These are phyloP conservation scores for Epinotia nisella DNA, from an alignment of 2,888 invertebrate species.

Conservation along the genomic window DNA sequence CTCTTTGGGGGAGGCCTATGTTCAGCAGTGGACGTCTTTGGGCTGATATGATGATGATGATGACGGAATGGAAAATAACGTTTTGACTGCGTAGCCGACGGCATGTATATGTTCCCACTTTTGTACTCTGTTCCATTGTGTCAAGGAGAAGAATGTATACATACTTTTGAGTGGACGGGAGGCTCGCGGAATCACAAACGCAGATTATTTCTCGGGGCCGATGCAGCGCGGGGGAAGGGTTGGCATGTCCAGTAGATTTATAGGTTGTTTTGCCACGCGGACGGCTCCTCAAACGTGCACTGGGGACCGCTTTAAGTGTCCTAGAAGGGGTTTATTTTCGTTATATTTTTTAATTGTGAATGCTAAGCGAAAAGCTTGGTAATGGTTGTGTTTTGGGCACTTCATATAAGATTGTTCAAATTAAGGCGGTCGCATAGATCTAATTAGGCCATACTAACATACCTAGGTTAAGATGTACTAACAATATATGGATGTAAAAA, in stretches of 20 bases:
- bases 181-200: slow-evolving; percentile 23
- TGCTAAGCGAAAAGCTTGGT: not conserved
- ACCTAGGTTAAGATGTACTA: no score
- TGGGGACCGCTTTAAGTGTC: slow-evolving; percentile 39
- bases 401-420: no score
- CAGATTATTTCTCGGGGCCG: slow-evolving; percentile 31
- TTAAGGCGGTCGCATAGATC: no score
- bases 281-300: slow-evolving; percentile 43
- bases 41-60: no score
- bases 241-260: slow-evolving; percentile 43
- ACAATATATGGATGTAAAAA: no score
- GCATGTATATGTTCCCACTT: not conserved
- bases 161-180: not conserved
- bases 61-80: not conserved
- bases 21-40: no score
- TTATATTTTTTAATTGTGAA: slow-evolving; percentile 10
- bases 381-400: not conserved
- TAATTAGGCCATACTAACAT: no score
- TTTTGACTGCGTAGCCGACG: not conserved
- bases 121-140: not conserved
- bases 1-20: no score
- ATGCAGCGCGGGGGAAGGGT: slow-evolving; percentile 37
- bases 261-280: slow-evolving; percentile 42
- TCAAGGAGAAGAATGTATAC: not conserved
- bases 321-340: slow-evolving; percentile 18